Conservation (phyloP, 2,888 invertebrate genomes). For the Poecilobothrus nobilitatus region DNA sequence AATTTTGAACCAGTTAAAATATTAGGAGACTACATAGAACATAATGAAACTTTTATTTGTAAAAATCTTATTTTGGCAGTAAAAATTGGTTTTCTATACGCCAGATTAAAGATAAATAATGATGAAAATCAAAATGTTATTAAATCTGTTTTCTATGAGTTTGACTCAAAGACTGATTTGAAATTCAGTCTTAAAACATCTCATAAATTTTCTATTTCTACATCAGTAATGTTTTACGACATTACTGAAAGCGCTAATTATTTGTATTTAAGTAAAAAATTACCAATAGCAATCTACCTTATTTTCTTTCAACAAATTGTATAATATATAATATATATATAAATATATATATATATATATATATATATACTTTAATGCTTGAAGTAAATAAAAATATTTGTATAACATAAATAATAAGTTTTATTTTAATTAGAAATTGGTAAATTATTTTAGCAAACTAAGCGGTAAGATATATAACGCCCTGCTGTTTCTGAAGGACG, state of each 20-base stretch:
- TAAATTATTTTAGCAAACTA: slow-evolving; percentile 77
- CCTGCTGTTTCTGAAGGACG: slow-evolving; percentile 97
- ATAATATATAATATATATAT: too few relatives aligned
- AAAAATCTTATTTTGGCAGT: slow-evolving; percentile 37
- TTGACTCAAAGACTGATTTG: slow-evolving; percentile 36
- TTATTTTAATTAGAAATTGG: too few relatives aligned
- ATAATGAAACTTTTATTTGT: slow-evolving; percentile 30
- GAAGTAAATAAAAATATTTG: too few relatives aligned
- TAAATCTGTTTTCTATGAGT: slow-evolving; percentile 29
- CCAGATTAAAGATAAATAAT: slow-evolving; percentile 21
- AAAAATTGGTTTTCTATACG: slow-evolving; percentile 35
- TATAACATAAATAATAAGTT: too few relatives aligned
- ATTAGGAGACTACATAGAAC: slow-evolving; percentile 24
- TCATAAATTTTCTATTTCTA: slow-evolving; percentile 31
- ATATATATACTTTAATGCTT: too few relatives aligned
- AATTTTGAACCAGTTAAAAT: slow-evolving; percentile 27
- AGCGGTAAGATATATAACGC: slow-evolving; percentile 93
- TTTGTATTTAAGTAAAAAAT: too few relatives aligned
- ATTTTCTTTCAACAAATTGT: too few relatives aligned
- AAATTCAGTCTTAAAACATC: slow-evolving; percentile 34
- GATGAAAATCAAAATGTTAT: slow-evolving; percentile 32
- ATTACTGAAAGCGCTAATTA: slow-evolving; percentile 8
- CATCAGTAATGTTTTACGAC: slow-evolving; percentile 37
- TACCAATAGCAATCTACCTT: too few relatives aligned
- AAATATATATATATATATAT: too few relatives aligned